These are phyloP conservation scores for Eledona agricola DNA, from an alignment of 2,888 invertebrate species.

Conservation along the genomic window DNA sequence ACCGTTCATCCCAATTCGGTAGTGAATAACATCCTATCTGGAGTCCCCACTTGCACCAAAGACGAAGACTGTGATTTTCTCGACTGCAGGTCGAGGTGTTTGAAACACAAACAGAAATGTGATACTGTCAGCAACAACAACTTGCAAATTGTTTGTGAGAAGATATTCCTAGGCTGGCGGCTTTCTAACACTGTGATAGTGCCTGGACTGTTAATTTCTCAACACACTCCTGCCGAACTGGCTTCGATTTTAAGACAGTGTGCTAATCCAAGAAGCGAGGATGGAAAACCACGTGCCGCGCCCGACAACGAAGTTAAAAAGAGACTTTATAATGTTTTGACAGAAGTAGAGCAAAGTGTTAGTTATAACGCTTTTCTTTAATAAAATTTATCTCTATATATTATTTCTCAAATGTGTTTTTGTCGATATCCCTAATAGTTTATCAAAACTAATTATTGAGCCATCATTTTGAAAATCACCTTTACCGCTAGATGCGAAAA, in stretches of 20 bases:
- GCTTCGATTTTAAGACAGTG: conserved; percentile 69
- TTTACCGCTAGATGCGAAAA: too few species aligned
- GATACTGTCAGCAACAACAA: conserved; percentile 71
- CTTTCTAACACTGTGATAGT: conserved; percentile 69
- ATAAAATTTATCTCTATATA: too few species aligned
- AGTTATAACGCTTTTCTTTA: too few species aligned
- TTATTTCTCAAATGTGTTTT: too few species aligned
- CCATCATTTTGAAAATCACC: too few species aligned
- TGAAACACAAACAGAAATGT: conserved; percentile 65
- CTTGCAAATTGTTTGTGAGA: conserved; percentile 73
- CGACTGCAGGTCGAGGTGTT: conserved; percentile 73
- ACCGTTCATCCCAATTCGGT: conserved; percentile 69
- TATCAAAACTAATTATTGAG: too few species aligned
- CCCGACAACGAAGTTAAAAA: conserved; percentile 64
- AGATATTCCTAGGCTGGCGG: conserved; percentile 72
- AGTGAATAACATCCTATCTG: conserved; percentile 63
- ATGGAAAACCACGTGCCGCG: conserved; percentile 62
- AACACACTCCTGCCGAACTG: conserved; percentile 67
- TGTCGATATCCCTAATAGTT: too few species aligned
- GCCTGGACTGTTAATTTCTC: conserved; percentile 70
- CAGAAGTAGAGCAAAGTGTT: conserved; percentile 66
- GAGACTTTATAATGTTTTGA: conserved; percentile 65
- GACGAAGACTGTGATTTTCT: conserved; percentile 74
- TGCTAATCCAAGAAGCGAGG: conserved; percentile 66
- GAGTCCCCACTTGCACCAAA: conserved; percentile 61